A percentile compares a stretch with the other conserved stretches of the same genome.
phyloP scores from a whole-genome alignment of 2,888 invertebrate genomes.

The Synanthedon myopaeformis region DNA sequence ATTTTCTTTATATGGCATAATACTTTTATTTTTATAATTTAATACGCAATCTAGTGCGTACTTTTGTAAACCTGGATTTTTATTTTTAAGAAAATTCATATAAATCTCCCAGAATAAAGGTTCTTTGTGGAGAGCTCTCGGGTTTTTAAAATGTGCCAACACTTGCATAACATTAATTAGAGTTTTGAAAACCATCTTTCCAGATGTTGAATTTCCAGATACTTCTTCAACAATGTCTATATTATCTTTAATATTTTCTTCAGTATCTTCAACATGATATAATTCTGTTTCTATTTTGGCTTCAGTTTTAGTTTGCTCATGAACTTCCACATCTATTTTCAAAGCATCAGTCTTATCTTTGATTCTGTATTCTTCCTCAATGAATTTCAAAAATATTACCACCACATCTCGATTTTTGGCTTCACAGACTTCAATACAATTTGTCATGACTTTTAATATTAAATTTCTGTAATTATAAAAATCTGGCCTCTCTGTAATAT shows the following conservation, averaged over 20 bases:
- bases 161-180: constrained; percentile 79
- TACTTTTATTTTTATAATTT: constrained; percentile 84
- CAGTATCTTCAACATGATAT: constrained; percentile 29
- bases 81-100: constrained; percentile 83
- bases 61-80: constrained; percentile 84
- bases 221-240: constrained; percentile 35
- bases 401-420: constrained; percentile 84
- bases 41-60: constrained; percentile 87
- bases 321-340: constrained; percentile 71
- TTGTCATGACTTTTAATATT: constrained; percentile 83
- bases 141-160: constrained; percentile 84
- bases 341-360: constrained; percentile 45
- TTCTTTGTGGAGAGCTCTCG: constrained; percentile 82
- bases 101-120: constrained; percentile 80
- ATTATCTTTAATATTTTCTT: constrained; percentile 41
- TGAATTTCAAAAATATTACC: constrained; percentile 83
- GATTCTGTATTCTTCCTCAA: constrained; percentile 71
- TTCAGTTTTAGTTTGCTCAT: constrained; percentile 52
- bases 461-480: constrained; percentile 80
- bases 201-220: constrained; percentile 43
- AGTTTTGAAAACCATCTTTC: constrained; percentile 58
- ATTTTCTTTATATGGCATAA: constrained; percentile 84
- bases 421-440: constrained; percentile 82
- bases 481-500: constrained; percentile 74
- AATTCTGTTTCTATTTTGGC: constrained; percentile 25